Evolutionary conservation across 2,113 vertebrate genomes (phyloP), one percentile per base, ranked within the genome.

Genomic region (Zeus faber): DNA sequence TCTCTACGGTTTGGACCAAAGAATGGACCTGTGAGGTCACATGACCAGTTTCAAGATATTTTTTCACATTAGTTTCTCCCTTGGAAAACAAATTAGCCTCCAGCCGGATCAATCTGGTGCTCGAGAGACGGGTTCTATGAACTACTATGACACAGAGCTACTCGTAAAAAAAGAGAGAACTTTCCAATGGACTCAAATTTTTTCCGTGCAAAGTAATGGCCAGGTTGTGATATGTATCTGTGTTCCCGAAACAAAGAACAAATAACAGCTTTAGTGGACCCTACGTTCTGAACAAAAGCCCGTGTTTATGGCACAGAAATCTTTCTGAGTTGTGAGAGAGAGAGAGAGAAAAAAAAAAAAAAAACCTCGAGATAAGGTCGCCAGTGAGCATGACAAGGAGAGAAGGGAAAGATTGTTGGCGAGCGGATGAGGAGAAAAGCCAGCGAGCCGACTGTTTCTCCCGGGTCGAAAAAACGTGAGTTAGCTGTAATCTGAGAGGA

Each of bases 401-500:
- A 35, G 62, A 61, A 33, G 51, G 25, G 65, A 16, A 58, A 1
- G 51, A 22, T 27, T 67, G 55, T 62, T 72, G 33, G 61, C 40
- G 50, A 57, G 3, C 33, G 5, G 33, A 37, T n/a, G 16, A 59
- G 29, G 48, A 22, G n/a, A 18, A 25, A 20, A 24, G 52, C 13
- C 21, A 33, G 46, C 37, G n/a, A 4, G 16, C 39, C 6, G 2
- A n/a, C 13, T 16, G 39, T 68, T 72, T 59, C 72, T 66, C 58
- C 74, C 8, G 48, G 65, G 64, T 37, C 40, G 62, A 84, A 29
- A 6, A 79, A 85, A 84, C 72, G 79, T 80, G 78, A 82, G 67
- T 68, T 58, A 37, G 58, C 45, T 87, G 85, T 84, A 89, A 88
- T 86, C 48, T 67, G 82, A 89, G 79, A 81, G 62, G 29, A 20